Base-by-base conservation (phyloP, 2,113 vertebrate genomes). In the Ameiurus melas region DNA sequence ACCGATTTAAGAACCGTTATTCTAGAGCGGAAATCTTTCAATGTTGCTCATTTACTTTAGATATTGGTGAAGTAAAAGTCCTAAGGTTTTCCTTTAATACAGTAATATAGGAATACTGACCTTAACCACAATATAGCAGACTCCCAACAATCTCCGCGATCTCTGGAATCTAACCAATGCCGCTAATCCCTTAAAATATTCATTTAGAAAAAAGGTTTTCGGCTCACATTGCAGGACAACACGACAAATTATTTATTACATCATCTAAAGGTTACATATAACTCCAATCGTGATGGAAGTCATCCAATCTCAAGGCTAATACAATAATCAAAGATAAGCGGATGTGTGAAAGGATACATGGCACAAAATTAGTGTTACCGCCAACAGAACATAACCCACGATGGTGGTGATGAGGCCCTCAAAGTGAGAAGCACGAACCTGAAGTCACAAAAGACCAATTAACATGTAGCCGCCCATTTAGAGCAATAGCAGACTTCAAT, bases 51-150 rank as follows among this genome's bases (percentile, higher is more conserved):
- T 71, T 36, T 39, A 71, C 2, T 39, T 19, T 71, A 14, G 17
- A 71, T 71, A 68, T 33, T 33, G n/a, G 33, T 71, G 17, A 39
- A 9, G 16, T 36, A 39, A 53, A 16, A 3, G 71, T 36, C 27
- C 64, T 30, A 53, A 53, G 25, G 22, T 25, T 51, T 27, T 53
- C 6, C 14, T 25, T 53, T 78, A 10, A 47, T 79, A 70, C 47
- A 68, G 5, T 78, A 79, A 70, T 36, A 36, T 36, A 36, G 36
- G 36, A 36, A 77, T 57, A 73, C 36, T 96, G 96, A 99, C 98
- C 98, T 99, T 99, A 73, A 99, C 97, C 87, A 99, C 98, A 91
- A 99, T 98, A 91, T 99, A 99, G 95, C 97, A 99, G 87, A 99
- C 97, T 70, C 98, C 98, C 86, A 99, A 92, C 85, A 99, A 95